Percentiles rank a stretch among this genome's conserved stretches.
These are phyloP conservation scores for Clarias gariepinus DNA, from an alignment of 2,113 vertebrate species.

Conservation along the genomic window DNA sequence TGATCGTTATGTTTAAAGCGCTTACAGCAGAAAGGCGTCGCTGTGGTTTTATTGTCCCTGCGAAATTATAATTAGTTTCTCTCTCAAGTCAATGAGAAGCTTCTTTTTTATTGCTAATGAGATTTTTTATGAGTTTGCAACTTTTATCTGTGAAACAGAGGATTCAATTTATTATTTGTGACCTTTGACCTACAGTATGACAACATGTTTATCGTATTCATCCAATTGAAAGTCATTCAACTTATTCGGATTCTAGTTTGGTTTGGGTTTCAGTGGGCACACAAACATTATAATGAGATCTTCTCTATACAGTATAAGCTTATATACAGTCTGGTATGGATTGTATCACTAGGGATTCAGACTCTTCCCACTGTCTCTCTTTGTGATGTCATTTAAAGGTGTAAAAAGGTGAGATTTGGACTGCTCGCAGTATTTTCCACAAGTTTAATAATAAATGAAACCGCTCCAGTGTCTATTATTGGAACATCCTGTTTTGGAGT, in stretches of 20 bases:
- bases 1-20: background rate
- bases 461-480: background rate
- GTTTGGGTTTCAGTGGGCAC: background rate
- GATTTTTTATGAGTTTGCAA: background rate
- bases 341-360: background rate
- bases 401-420: background rate
- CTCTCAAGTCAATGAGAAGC: background rate
- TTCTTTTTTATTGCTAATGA: background rate
- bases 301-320: background rate
- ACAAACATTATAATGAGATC: background rate
- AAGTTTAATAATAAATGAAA: background rate
- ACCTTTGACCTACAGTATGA: background rate
- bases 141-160: background rate
- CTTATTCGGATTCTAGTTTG: background rate
- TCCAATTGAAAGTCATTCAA: background rate
- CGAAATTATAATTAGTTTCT: background rate
- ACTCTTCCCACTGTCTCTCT: background rate
- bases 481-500: background rate
- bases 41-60: background rate
- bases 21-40: background rate
- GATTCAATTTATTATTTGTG: background rate
- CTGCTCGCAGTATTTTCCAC: background rate
- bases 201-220: background rate
- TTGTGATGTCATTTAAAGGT: background rate
- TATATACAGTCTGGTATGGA: background rate